Conservation (phyloP, 2,888 invertebrate species). For the Microctonus aethiopoides region DNA sequence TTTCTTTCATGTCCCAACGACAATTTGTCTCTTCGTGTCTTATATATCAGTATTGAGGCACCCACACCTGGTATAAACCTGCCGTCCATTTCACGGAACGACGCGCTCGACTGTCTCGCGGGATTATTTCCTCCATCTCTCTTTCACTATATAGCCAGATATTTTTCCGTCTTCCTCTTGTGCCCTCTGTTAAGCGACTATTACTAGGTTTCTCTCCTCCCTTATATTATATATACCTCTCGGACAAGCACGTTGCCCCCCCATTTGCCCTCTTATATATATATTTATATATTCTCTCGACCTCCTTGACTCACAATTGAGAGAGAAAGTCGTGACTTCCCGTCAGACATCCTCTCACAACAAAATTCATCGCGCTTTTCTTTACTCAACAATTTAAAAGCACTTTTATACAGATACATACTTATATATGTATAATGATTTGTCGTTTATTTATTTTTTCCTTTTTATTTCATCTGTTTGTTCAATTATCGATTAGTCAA, state of each 20-base stretch:
- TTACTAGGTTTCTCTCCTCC: constrained; percentile 13
- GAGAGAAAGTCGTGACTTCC: constrained; percentile 28
- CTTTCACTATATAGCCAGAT: background rate
- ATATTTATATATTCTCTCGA: too few relatives aligned
- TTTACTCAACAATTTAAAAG: constrained; percentile 4
- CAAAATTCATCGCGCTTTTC: constrained; percentile 26
- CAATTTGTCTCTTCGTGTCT: constrained; percentile 12
- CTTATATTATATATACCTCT: constrained; percentile 1
- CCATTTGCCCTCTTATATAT: constrained; percentile 13
- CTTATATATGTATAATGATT: constrained; percentile 13
- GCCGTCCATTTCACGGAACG: constrained; percentile 47
- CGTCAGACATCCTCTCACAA: background rate
- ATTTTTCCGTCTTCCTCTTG: too few relatives aligned
- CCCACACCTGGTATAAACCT: constrained; percentile 45
- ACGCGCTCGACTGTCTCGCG: constrained; percentile 45
- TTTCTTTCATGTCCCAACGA: constrained; percentile 22
- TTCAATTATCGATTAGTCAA: constrained; percentile 44
- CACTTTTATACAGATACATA: background rate
- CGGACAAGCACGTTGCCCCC: constrained; percentile 11
- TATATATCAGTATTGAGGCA: background rate
- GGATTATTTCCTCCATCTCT: constrained; percentile 44
- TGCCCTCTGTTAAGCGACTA: constrained; percentile 12
- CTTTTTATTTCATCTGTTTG: constrained; percentile 12
- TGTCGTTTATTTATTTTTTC: background rate
- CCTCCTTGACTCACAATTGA: constrained; percentile 26